Evolutionary conservation across 2,113 vertebrate genomes (phyloP), one percentile per base, ranked within the genome.

Genomic region (Butorides virescens): DNA sequence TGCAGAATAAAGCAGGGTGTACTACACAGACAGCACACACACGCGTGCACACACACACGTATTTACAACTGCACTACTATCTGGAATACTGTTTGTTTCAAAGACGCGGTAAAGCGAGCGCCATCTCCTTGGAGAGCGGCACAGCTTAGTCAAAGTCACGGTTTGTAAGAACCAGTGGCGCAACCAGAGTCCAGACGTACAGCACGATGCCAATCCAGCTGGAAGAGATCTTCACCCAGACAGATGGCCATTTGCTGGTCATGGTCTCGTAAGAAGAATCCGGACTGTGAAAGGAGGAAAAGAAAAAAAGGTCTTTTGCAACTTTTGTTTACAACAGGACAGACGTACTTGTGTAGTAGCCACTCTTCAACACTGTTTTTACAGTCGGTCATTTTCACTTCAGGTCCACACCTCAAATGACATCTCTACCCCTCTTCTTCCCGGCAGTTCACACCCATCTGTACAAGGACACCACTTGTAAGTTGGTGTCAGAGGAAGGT

Each of bases 181-280:
- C 99, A 94, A 99, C 98, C 96, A 99, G 98, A 29, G 99, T 99
- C 99, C 99, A 99, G 72, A 99, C 99, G 1, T 99, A 99, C 4
- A 99, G 98, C 55, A 99, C 98, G 1, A 99, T 98, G 96, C 99
- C 99, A 88, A 99, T 99, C 99, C 99, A 99, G 95, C 99, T 99
- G 96, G 99, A 99, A 18, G 98, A 99, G 65, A 99, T 99, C 98
- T 99, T 99, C 98, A 99, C 99, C 99, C 99, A 99, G 78, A 99
- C 99, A 0, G 99, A 99, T 0, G 99, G 99, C 99, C 99, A 99
- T 49, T 98, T 99, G 97, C 99, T 99, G 56, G 99, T 99, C 99
- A 99, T 99, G 3, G 96, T 98, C 94, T 99, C 98, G 0, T 99
- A 99, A 53, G 98, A 98, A 84, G 98, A 97, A 92, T 99, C 98